Evolutionary conservation across 2,113 vertebrate species (phyloP).

Genomic region (Myotis lucifugus): DNA sequence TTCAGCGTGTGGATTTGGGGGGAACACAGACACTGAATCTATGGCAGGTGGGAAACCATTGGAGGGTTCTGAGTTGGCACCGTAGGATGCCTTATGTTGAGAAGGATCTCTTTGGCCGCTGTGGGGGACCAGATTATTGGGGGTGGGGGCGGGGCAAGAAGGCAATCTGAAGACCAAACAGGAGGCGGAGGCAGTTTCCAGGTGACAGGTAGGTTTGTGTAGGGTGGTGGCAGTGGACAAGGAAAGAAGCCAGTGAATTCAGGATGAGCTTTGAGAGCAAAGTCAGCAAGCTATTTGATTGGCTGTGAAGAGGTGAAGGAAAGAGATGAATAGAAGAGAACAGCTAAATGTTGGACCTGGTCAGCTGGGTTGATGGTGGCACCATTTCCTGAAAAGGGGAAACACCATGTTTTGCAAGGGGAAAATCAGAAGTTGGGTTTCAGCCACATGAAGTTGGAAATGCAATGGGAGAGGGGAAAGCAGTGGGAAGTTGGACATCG

Average conservation of each 20-base stretch:
- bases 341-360: background rate
- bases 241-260: background rate
- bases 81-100: too few relatives aligned
- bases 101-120: background rate
- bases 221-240: background rate
- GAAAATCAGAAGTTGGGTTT: background rate
- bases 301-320: background rate
- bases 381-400: background rate
- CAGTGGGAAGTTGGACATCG: background rate
- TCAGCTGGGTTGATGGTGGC: background rate
- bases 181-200: background rate
- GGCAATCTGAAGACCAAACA: background rate
- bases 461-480: fast-evolving
- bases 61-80: background rate
- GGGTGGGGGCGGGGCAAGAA: background rate
- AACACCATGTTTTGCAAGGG: too few relatives aligned
- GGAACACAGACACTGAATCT: background rate
- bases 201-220: background rate
- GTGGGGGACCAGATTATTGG: background rate
- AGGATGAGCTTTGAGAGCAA: background rate
- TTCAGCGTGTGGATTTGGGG: background rate
- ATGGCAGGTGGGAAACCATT: background rate
- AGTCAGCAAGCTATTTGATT: background rate
- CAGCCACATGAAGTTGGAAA: background rate
- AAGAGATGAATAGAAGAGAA: background rate